Evolutionary conservation across 2,888 invertebrate genomes (phyloP).

Genomic region (Microctonus aethiopoides): DNA sequence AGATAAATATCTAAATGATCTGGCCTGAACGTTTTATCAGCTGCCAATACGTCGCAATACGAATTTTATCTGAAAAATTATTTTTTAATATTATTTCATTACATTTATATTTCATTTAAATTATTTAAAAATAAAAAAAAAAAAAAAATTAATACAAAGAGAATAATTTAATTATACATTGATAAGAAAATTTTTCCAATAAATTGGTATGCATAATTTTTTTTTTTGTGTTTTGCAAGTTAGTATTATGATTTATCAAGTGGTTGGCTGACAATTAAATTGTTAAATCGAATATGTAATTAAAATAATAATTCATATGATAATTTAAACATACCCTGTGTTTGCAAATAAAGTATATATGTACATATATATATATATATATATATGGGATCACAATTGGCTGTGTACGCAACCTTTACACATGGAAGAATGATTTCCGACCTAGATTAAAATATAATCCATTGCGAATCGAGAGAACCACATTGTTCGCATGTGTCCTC

Average conservation of each 20-base stretch:
- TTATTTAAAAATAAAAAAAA: too few species aligned
- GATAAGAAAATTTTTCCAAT: not conserved
- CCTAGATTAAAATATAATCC: not conserved
- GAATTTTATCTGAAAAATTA: not conserved
- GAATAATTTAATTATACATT: not conserved
- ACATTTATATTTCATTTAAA: not conserved
- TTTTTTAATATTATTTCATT: not conserved
- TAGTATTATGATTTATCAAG: not conserved
- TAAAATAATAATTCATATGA: conserved; percentile 18
- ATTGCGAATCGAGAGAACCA: not conserved
- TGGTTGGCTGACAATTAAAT: not conserved
- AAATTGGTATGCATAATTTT: not conserved
- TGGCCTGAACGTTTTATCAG: too few species aligned
- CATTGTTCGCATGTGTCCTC: not conserved
- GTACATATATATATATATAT: too few species aligned
- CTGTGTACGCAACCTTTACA: not conserved
- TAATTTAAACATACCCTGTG: not conserved
- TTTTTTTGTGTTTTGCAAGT: too few species aligned
- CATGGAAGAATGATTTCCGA: not conserved
- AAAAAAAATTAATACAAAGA: not conserved
- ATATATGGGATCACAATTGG: not conserved
- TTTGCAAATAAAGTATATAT: not conserved
- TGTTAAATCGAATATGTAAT: conserved; percentile 11
- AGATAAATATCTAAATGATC: too few species aligned
- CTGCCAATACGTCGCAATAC: not conserved